Percentiles rank a stretch among this genome's conserved stretches.
These are phyloP conservation scores for Stenurella melanura DNA, from an alignment of 2,888 invertebrate genomes.

Conservation along the genomic window DNA sequence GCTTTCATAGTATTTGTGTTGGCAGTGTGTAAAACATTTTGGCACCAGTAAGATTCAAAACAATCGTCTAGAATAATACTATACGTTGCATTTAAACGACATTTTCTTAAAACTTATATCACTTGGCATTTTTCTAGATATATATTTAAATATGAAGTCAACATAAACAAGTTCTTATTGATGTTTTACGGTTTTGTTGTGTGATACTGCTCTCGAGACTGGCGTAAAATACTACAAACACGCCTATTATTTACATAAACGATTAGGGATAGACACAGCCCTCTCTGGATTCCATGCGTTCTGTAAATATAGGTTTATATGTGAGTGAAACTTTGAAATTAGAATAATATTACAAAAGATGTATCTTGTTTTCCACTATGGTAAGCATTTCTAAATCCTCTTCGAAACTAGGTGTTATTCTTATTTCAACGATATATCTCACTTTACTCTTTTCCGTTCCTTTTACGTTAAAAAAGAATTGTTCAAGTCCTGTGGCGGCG, in stretches of 20 bases:
- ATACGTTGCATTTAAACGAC: neutral
- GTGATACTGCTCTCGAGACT: neutral
- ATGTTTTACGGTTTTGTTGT: slow-evolving; percentile 8
- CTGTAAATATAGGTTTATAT: too few relatives aligned
- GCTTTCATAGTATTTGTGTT: neutral
- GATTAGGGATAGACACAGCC: neutral
- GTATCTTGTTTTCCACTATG: too few relatives aligned
- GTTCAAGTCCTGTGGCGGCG: too few relatives aligned
- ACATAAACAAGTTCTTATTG: neutral
- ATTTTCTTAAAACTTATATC: neutral
- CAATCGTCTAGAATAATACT: neutral
- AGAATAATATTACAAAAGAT: too few relatives aligned
- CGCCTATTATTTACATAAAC: neutral
- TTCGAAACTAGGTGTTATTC: too few relatives aligned
- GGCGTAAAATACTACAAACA: neutral
- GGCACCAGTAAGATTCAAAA: neutral
- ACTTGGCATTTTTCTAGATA: neutral
- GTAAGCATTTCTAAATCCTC: too few relatives aligned
- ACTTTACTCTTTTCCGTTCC: too few relatives aligned
- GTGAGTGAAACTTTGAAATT: too few relatives aligned
- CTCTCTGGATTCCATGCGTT: too few relatives aligned
- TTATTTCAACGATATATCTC: too few relatives aligned
- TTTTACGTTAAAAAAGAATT: too few relatives aligned
- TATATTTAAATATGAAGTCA: neutral
- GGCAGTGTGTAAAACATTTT: neutral